These are phyloP conservation scores for Luidia sarsii DNA, from an alignment of 53 echinoderm and acorn worm species.

Conservation along the genomic window DNA sequence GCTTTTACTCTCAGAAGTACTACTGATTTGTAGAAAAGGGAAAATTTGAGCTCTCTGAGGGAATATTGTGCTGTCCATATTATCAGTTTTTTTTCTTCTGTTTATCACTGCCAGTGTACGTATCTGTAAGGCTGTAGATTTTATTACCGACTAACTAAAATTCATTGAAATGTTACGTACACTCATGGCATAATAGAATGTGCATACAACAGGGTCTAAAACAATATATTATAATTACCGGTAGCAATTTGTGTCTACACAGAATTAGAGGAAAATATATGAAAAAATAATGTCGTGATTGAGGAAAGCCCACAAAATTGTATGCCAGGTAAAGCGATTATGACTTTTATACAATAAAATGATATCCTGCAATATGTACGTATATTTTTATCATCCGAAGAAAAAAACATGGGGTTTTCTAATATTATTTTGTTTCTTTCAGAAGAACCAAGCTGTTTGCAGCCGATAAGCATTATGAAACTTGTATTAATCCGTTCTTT, in stretches of 20 bases:
- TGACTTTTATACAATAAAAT: too few relatives aligned
- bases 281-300: background rate
- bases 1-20: too few relatives aligned
- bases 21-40: too few relatives aligned
- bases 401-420: too few relatives aligned
- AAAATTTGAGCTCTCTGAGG: too few relatives aligned
- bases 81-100: too few relatives aligned
- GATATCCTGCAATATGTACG: slow-evolving; percentile 48
- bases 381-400: slow-evolving; percentile 36
- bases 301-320: background rate
- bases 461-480: slow-evolving; percentile 12
- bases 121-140: too few relatives aligned
- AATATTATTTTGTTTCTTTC: background rate
- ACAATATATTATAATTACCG: background rate
- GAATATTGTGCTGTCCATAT: too few relatives aligned
- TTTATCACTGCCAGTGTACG: too few relatives aligned
- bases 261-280: background rate
- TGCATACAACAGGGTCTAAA: slow-evolving; percentile 4
- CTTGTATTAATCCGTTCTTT: background rate
- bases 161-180: background rate
- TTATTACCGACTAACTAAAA: background rate
- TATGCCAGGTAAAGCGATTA: slow-evolving; percentile 3
- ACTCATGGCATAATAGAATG: background rate
- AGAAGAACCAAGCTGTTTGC: background rate
- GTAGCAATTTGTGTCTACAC: background rate